Evolutionary conservation across 1,140 invertebrate genomes (phyloP), one percentile per base, ranked within the genome.

Genomic region (Pemphigus obesinymphae): DNA sequence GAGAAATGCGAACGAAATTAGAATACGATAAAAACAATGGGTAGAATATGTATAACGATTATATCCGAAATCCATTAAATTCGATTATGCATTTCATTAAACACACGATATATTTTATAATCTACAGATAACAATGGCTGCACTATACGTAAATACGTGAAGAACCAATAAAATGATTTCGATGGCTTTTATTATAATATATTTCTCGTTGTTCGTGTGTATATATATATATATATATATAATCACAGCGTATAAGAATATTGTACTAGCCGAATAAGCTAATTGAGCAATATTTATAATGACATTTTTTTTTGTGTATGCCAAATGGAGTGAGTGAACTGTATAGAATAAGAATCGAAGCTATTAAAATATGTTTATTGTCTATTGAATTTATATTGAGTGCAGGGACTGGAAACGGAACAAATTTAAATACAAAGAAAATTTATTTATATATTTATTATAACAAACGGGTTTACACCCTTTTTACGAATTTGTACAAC

Each of bases 1-100:
- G 23, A 75, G 48, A 53, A 76, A 80, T 43, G 37, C 53, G 34
- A 20, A 4, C 7, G 50, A 80, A 80, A 58, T 61, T 61, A 63
- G 34, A 61, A 80, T 80, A 61, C 55, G 53, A 80, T 61, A 80
- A 80, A 80, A 80, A 80, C 76, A 80, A 80, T 80, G 37, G 76
- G 55, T 61, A n/a, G n/a, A n/a, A n/a, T n/a, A n/a, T n/a, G n/a
- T n/a, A 31, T 31, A 26, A 80, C 55, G 55, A 43, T 80, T 61
- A 61, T 61, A 43, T 61, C 76, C 37, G 37, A 80, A 80, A 61
- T 31, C 50, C 53, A 55, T 76, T 76, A 76, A 55, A 76, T 37
- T 58, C 31, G 73, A 55, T 73, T 50, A 31, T 50, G 70, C 70
- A 50, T 73, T 73, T 73, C 45, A 73, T 73, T 73, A 50, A 73